These are phyloP conservation scores for Eupsittula cactorum DNA, from an alignment of 2,113 vertebrate species.

Conservation along the genomic window DNA sequence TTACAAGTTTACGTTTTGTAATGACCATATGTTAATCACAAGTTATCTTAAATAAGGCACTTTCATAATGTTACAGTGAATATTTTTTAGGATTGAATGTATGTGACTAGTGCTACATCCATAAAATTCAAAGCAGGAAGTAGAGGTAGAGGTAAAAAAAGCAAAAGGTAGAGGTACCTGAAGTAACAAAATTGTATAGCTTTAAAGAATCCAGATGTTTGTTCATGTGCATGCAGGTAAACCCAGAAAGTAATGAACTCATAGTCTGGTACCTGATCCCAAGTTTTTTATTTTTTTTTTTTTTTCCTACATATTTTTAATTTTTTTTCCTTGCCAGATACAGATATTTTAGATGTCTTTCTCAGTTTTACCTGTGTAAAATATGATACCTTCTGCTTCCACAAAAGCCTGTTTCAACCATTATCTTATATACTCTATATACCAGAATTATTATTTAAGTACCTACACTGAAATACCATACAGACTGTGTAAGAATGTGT, in stretches of 20 bases:
- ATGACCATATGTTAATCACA: neutral
- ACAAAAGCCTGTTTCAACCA: neutral
- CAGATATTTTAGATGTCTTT: neutral
- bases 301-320: neutral
- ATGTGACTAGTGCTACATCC: neutral
- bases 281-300: neutral
- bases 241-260: neutral
- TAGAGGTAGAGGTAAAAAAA: neutral
- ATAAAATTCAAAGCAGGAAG: neutral
- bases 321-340: neutral
- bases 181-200: neutral
- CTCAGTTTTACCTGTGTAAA: neutral
- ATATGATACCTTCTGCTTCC: neutral
- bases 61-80: neutral
- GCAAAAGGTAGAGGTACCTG: neutral
- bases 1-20: neutral
- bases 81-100: neutral
- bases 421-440: neutral
- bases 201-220: neutral
- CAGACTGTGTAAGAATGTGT: neutral
- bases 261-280: neutral
- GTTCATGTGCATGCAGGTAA: accelerated
- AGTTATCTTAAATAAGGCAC: neutral
- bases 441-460: neutral
- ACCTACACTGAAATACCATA: neutral